phyloP scores from a whole-genome alignment of 1,140 invertebrate species.

The Aphidius ervi region DNA sequence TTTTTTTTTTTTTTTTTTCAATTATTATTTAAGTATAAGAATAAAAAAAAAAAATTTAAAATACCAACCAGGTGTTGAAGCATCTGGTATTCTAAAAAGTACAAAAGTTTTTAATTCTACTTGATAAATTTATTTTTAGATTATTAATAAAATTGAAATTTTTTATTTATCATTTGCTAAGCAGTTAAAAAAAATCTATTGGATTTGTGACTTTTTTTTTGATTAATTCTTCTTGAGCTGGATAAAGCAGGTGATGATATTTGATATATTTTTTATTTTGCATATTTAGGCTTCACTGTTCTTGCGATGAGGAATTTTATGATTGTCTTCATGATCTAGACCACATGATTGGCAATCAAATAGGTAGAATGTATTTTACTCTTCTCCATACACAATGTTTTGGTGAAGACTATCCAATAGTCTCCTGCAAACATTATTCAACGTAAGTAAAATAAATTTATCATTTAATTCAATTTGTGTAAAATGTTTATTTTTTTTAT shows the following conservation, averaged over 20 bases:
- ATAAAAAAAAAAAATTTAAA: too few relatives aligned
- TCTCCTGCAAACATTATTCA: constrained; percentile 52
- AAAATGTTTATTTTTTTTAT: constrained; percentile 1
- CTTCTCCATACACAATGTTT: constrained; percentile 64
- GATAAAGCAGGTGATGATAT: neutral
- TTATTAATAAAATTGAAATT: too few relatives aligned
- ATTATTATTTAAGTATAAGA: too few relatives aligned
- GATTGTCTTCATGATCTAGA: constrained; percentile 59
- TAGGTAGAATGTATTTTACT: constrained; percentile 67
- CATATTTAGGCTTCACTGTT: constrained; percentile 59
- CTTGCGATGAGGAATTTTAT: constrained; percentile 66
- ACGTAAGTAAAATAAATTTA: constrained; percentile 25
- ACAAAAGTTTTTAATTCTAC: too few relatives aligned
- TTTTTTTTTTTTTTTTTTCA: too few relatives aligned
- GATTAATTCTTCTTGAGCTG: too few relatives aligned
- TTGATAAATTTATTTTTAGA: too few relatives aligned
- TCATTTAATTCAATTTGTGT: neutral
- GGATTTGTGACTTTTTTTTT: too few relatives aligned
- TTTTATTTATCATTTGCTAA: too few relatives aligned
- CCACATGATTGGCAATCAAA: constrained; percentile 49
- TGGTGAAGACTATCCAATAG: constrained; percentile 62
- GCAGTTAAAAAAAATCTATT: too few relatives aligned
- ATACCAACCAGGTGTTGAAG: too few relatives aligned
- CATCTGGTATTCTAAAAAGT: too few relatives aligned
- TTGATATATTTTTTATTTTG: constrained; percentile 18